phyloP scores from a whole-genome alignment of 2,113 vertebrate genomes.

The Coptodon bakossiorum region DNA sequence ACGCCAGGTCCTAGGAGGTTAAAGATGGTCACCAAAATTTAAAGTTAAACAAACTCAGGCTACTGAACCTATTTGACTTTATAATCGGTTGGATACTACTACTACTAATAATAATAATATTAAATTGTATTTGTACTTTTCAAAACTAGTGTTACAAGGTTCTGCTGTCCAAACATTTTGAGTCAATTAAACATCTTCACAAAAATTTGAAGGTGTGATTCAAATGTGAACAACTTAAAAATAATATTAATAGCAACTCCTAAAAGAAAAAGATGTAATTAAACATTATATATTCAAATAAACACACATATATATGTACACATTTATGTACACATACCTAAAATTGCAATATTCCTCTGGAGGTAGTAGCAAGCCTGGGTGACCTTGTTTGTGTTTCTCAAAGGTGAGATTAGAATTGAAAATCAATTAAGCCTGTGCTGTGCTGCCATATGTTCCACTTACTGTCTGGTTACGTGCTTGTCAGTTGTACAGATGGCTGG shows the following conservation, averaged over 20 bases:
- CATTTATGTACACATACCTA: background rate
- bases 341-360: background rate
- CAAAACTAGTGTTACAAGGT: background rate
- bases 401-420: background rate
- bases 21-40: background rate
- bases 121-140: background rate
- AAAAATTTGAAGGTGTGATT: background rate
- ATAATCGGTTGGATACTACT: background rate
- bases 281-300: background rate
- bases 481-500: background rate
- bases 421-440: background rate
- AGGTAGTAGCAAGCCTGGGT: background rate
- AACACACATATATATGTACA: rapidly evolving
- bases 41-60: background rate
- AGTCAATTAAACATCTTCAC: background rate
- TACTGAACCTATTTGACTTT: background rate
- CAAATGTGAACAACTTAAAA: background rate
- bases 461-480: background rate
- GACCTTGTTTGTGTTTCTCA: background rate
- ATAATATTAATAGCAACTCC: background rate
- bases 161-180: background rate
- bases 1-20: too few species aligned
- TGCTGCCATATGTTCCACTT: background rate
- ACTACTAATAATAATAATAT: background rate
- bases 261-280: background rate